Evolutionary conservation across 2,888 invertebrate species (phyloP).

Genomic region (Callimorpha dominula): DNA sequence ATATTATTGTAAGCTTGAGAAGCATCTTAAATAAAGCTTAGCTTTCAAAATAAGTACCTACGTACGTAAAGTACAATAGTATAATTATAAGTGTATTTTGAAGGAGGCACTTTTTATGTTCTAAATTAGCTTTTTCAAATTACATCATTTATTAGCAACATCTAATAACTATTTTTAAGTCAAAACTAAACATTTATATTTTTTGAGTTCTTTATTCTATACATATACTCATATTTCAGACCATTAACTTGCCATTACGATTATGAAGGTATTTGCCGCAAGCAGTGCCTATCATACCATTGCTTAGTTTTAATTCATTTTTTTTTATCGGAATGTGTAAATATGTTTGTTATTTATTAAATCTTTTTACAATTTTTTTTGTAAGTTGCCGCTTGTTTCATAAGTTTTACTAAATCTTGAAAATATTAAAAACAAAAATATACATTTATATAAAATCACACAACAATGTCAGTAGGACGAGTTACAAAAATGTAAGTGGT

Average conservation of each 20-base stretch:
- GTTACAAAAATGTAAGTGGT: background rate
- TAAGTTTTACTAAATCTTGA: background rate
- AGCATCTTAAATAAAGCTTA: constrained; percentile 39
- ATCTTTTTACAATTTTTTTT: constrained; percentile 36
- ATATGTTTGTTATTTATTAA: constrained; percentile 55
- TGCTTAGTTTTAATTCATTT: constrained; percentile 47
- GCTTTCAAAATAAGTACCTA: constrained; percentile 30
- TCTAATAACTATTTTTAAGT: constrained; percentile 2
- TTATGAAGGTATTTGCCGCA: constrained; percentile 40
- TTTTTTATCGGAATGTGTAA: constrained; percentile 42
- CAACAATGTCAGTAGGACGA: background rate
- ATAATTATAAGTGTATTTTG: constrained; percentile 13
- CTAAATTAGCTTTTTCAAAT: constrained; percentile 17
- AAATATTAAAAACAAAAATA: background rate
- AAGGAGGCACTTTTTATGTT: constrained; percentile 24
- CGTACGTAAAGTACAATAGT: constrained; percentile 28
- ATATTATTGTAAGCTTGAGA: constrained; percentile 38
- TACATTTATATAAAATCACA: constrained; percentile 1
- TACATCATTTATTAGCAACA: constrained; percentile 8
- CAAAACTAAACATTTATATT: constrained; percentile 4
- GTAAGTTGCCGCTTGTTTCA: constrained; percentile 27
- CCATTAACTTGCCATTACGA: constrained; percentile 50
- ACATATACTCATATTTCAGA: constrained; percentile 20
- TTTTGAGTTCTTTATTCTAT: constrained; percentile 21
- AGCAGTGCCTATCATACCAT: constrained; percentile 50